These are phyloP conservation scores for Amblyteles armatorius DNA, from an alignment of 2,888 invertebrate species.

Conservation along the genomic window DNA sequence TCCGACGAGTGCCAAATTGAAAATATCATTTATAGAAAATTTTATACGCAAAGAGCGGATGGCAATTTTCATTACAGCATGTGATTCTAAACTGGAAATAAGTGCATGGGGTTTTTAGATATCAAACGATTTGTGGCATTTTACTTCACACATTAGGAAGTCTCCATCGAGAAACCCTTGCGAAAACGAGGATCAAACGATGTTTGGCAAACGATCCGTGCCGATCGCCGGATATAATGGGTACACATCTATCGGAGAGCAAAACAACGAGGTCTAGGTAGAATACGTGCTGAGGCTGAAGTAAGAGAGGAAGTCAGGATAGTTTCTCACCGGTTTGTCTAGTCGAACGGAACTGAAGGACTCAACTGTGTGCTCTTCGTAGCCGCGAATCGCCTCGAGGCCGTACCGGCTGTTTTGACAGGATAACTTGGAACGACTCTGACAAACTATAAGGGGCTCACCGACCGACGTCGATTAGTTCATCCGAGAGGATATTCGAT, in stretches of 20 bases:
- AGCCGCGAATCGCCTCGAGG: constrained; percentile 44
- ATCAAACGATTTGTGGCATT: not conserved
- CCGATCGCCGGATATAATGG: constrained; percentile 52
- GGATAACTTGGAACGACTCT: constrained; percentile 51
- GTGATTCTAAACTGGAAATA: no score
- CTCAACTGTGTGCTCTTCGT: constrained; percentile 51
- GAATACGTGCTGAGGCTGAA: constrained; percentile 6
- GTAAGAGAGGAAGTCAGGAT: constrained; percentile 14
- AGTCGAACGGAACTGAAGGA: constrained; percentile 18
- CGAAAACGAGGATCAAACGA: constrained; percentile 23
- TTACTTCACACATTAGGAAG: not conserved
- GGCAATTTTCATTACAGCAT: no score
- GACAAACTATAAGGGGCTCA: constrained; percentile 51
- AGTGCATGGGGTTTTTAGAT: no score
- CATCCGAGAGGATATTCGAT: constrained; percentile 44
- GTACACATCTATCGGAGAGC: not conserved
- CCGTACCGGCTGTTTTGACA: constrained; percentile 56
- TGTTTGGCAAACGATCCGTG: constrained; percentile 52
- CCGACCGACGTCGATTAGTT: constrained; percentile 53
- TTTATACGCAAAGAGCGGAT: no score
- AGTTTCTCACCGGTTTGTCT: constrained; percentile 14
- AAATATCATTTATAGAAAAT: no score
- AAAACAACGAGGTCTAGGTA: not conserved
- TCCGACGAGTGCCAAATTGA: no score
- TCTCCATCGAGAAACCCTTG: constrained; percentile 5